A percentile compares a stretch with the other conserved stretches of the same genome.
phyloP scores from a whole-genome alignment of 2,888 invertebrate genomes.

The Reticulitermes lucifugus region DNA sequence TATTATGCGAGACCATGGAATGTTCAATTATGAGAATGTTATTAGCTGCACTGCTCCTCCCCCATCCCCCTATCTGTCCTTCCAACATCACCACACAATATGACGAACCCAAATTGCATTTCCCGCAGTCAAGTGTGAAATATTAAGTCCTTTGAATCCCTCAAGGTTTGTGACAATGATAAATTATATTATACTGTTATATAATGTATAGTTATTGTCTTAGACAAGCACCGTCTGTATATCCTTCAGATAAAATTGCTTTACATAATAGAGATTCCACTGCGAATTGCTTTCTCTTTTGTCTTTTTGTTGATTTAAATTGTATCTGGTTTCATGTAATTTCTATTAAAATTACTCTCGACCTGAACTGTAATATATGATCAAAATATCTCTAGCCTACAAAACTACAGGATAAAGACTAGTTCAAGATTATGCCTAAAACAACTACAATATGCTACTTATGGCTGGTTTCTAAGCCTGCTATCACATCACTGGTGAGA shows the following conservation, averaged over 20 bases:
- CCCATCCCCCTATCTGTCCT: constrained; percentile 12
- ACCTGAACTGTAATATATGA: neutral
- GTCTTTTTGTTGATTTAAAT: neutral
- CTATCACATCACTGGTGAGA: no score
- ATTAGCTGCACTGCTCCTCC: constrained; percentile 23
- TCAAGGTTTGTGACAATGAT: constrained; percentile 39
- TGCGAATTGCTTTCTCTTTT: neutral
- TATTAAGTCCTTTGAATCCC: constrained; percentile 40
- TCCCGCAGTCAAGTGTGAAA: constrained; percentile 40
- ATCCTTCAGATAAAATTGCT: neutral
- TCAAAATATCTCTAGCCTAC: no score
- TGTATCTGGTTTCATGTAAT: neutral
- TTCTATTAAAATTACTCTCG: neutral
- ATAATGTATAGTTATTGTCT: constrained; percentile 22
- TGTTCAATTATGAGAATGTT: constrained; percentile 49
- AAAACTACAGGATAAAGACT: no score
- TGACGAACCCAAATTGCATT: constrained; percentile 41
- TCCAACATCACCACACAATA: constrained; percentile 34
- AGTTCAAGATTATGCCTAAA: no score
- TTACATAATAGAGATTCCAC: neutral
- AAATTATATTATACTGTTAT: constrained; percentile 31
- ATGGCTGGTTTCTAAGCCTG: no score
- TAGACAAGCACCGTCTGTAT: neutral
- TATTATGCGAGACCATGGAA: constrained; percentile 47
- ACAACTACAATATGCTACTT: no score